phyloP scores from a whole-genome alignment of 2,888 invertebrate genomes.

The Craniophora ligustri region DNA sequence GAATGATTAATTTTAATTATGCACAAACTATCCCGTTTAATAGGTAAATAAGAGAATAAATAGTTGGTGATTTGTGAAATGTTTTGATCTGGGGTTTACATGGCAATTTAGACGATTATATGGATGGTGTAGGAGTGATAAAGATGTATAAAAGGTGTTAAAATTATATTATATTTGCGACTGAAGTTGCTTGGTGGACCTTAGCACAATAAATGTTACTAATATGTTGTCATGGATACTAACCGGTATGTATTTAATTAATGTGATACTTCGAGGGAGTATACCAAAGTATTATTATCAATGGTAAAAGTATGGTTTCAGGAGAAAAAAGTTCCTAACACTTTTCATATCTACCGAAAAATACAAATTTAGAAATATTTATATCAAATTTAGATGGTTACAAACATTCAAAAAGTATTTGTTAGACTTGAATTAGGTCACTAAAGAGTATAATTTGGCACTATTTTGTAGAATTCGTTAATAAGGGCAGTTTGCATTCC shows the following conservation, averaged over 20 bases:
- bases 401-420: slow-evolving; percentile 40
- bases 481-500: slow-evolving; percentile 40
- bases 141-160: slow-evolving; percentile 30
- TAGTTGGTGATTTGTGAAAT: slow-evolving; percentile 34
- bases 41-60: slow-evolving; percentile 40
- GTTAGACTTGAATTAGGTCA: slow-evolving; percentile 40
- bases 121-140: slow-evolving; percentile 18
- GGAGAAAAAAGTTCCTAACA: slow-evolving; percentile 76
- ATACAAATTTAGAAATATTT: slow-evolving; percentile 47
- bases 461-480: slow-evolving; percentile 44
- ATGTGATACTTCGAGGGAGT: slow-evolving; percentile 55
- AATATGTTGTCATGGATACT: slow-evolving; percentile 31
- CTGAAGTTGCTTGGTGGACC: slow-evolving; percentile 16
- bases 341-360: slow-evolving; percentile 48
- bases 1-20: slow-evolving; percentile 70
- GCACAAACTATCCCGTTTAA: slow-evolving; percentile 72
- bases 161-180: slow-evolving; percentile 14
- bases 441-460: slow-evolving; percentile 51
- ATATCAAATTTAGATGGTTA: slow-evolving; percentile 33
- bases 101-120: slow-evolving; percentile 13
- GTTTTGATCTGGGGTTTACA: slow-evolving; percentile 20
- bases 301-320: slow-evolving; percentile 62
- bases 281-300: slow-evolving; percentile 76
- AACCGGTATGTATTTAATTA: slow-evolving; percentile 42
- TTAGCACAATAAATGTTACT: slow-evolving; percentile 14